Base-by-base conservation (phyloP, 2,797 vertebrate genomes). In the Lithobates pipiens region DNA sequence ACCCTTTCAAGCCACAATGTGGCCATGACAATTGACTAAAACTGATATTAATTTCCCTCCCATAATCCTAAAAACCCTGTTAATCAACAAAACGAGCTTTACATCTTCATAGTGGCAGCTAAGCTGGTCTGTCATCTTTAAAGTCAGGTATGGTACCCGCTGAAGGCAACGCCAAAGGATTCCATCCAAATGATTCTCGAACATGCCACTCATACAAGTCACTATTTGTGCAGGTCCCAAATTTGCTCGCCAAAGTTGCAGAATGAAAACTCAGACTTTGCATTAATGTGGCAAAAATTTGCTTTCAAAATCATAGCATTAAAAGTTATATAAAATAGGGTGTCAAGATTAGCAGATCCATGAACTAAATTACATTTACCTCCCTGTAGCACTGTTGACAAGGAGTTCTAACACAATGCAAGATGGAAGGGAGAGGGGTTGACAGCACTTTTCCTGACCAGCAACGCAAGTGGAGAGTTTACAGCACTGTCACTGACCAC, bases 1-100 rank as follows among this genome's bases (percentile, higher is more conserved):
- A 84, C 25, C 82, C 54, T 72, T 46, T 61, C 32, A 77, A 68
- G 50, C 68, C 75, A 84, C 71, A 84, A 77, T 25, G 34, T 84
- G 54, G 67, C 46, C n/a, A 46, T 44, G 65, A 70, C 32, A 70
- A 57, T 77, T 68, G 65, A 69, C 16, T 36, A 68, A 23, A 39
- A 23, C 27, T 23, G 29, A 39, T 68, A 68, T 39, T 77, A 46
- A 42, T 78, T 71, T 79, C 57, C 77, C 10, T 65, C 87, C 88
- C 88, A 89, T 91, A 92, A 92, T 92, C 90, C 79, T 67, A 90
- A 88, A 92, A 92, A 86, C 86, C 88, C 86, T 83, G 90, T 91
- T 91, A 90, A 92, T 92, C 88, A 92, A 91, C 88, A 90, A 92
- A 91, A 89, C 86, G 85, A 89, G 84, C 80, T 77, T 65, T 87